Conservation (phyloP, 2,888 invertebrate species). For the Psylliodes chrysocephalus region DNA sequence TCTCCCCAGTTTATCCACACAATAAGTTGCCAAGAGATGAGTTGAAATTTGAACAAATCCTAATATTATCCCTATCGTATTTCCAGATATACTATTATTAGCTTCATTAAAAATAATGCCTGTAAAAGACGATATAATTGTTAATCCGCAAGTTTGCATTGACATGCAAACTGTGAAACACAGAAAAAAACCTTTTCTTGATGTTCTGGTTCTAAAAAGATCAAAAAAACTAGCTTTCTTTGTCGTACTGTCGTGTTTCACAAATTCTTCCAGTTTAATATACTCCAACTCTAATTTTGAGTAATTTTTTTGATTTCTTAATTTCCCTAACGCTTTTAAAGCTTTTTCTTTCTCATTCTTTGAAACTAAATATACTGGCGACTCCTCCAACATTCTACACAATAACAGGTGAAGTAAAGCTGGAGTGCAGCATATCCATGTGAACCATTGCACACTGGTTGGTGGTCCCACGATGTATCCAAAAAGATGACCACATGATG, state of each 20-base stretch:
- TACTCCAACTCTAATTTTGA: constrained; percentile 13
- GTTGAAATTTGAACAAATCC: constrained; percentile 77
- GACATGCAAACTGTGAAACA: constrained; percentile 80
- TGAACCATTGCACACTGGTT: neutral
- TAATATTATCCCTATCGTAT: constrained; percentile 77
- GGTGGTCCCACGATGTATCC: neutral
- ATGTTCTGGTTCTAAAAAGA: constrained; percentile 17
- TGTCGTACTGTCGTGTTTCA: constrained; percentile 67
- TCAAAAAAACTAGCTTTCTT: neutral
- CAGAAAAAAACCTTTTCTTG: constrained; percentile 71
- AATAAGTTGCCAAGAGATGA: constrained; percentile 64
- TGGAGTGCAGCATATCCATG: constrained; percentile 27
- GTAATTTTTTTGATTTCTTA: constrained; percentile 7
- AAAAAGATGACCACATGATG: neutral
- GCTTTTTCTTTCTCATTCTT: constrained; percentile 6
- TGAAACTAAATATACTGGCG: constrained; percentile 40
- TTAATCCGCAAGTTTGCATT: constrained; percentile 81
- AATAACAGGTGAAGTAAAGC: constrained; percentile 27
- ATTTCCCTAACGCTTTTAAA: constrained; percentile 5
- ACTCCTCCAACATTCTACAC: constrained; percentile 34
- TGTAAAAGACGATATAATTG: constrained; percentile 81
- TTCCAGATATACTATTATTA: constrained; percentile 69
- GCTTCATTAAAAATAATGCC: constrained; percentile 76
- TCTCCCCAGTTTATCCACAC: constrained; percentile 8
- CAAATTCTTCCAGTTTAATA: constrained; percentile 63